Evolutionary conservation across 2,797 vertebrate species (phyloP), one percentile per base, ranked within the genome.

Genomic region (Sylvilagus floridanus): DNA sequence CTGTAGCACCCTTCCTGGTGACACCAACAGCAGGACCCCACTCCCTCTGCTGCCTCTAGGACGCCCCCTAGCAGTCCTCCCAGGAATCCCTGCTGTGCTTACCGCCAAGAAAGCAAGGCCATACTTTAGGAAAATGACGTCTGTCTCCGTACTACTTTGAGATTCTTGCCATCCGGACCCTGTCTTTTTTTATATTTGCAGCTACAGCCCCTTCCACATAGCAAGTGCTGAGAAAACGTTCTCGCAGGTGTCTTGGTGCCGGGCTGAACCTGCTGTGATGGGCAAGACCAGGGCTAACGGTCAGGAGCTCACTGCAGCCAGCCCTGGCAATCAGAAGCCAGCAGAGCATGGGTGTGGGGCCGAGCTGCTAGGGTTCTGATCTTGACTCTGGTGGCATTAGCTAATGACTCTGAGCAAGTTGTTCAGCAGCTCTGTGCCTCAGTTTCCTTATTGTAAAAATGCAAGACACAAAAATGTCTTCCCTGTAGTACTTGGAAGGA

Each of bases 281-380:
- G 47, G 60, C 57, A 87, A 28, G 22, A 81, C 63, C 47, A 4
- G 47, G 47, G 50, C 79, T n/a, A 24, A 9, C 62, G 4, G 32
- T 22, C 54, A 75, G 14, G 1, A 28, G 54, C 19, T 93, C 73
- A 9, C 12, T 7, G 63, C 22, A 30, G 62, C 30, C 63, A 28
- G 24, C 32, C 6, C 28, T 24, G 35, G 42, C 42, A 35, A 14
- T 50, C 79, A 28, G 66, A 32, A 26, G 30, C 26, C 3, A 1
- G 63, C 11, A 0, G 42, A 76, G 35, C 5, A 0, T 0, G 3
- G 9, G 3, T 12, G 1, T 57, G 28, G 1, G 47, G 66, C 72
- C 13, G 19, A 13, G 42, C 35, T 32, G 19, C 76, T 22, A 16
- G 35, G 2, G 4, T 62, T 17, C 32, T 19, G 22, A 12, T 75